Base-by-base conservation (phyloP, 37 sponge, comb jelly and placozoan species). In the Agelas oroides region DNA sequence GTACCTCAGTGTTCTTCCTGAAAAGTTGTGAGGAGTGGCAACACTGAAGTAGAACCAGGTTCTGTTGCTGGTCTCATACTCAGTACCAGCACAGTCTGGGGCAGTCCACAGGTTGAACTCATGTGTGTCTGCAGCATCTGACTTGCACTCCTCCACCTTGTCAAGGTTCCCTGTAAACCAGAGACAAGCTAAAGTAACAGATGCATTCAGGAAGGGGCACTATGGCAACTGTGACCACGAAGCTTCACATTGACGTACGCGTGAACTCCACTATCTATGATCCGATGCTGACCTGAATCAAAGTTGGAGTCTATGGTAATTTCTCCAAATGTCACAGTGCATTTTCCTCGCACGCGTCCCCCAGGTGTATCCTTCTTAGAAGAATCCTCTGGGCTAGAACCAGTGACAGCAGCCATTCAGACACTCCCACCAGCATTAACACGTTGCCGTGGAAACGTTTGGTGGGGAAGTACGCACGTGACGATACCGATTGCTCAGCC, bases 41-140 rank as follows among this genome's bases (percentile, higher is more conserved):
- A 91, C 85, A 67, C 71, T 86, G 59, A 94, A 97, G 87, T 94
- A 92, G 63, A 92, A 97, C 97, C 95, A 97, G 0, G 91, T 68
- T 33, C 90, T 84, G 89, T 94, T 92, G 2, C 82, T 80, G 41
- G 90, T 96, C 68, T 94, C 87, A 79, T 64, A 92, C 18, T 61
- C 61, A 37, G 95, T 92, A 1, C 91, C 95, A 33, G 95, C 97
- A 87, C 97, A 94, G 59, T 98, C 99, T 30, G 95, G 93, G 5
- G 93, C 79, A 24, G 93, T 94, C 95, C 97, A 98, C 27, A 98
- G 79, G 39, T 94, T 88, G 76, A 92, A 98, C 65, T 96, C 96
- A 0, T 60, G 25, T 0, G 35, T 72, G 19, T 56, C 89, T 21
- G 21, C 27, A 34, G 71, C 67, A 13, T 53, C 62, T 27, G 8